Evolutionary conservation across 2,888 invertebrate genomes (phyloP).

Genomic region (Callyntrura sp.): DNA sequence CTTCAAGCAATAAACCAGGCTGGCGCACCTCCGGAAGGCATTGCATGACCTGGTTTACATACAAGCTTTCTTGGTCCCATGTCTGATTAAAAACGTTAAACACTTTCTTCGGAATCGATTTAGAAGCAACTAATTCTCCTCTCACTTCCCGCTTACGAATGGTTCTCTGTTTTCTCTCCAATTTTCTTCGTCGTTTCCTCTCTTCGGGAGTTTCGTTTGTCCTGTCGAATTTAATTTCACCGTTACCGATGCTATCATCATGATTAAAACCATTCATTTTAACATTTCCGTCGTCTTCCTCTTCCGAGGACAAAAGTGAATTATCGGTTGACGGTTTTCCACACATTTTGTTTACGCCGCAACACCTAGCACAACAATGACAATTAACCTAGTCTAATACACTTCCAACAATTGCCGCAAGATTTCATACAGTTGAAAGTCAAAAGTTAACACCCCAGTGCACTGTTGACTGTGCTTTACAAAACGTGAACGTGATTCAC

Average conservation of each 20-base stretch:
- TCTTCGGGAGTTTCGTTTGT: constrained; percentile 70
- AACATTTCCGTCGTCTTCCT: constrained; percentile 9
- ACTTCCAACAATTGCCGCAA: too few relatives aligned
- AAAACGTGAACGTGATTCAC: too few relatives aligned
- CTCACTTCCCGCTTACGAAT: not conserved
- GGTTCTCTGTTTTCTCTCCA: constrained; percentile 49
- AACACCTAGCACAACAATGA: too few relatives aligned
- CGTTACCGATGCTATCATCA: not conserved
- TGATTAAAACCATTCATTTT: not conserved
- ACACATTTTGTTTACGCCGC: constrained; percentile 56
- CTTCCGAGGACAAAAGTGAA: constrained; percentile 18
- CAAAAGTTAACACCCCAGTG: too few relatives aligned
- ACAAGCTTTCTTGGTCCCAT: constrained; percentile 65
- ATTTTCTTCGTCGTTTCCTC: constrained; percentile 54
- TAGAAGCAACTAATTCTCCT: not conserved
- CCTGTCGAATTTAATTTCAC: not conserved
- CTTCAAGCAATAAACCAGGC: constrained; percentile 60
- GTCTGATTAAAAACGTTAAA: constrained; percentile 47
- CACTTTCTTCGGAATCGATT: constrained; percentile 35
- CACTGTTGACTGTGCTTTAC: too few relatives aligned
- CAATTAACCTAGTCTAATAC: too few relatives aligned
- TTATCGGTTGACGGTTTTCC: constrained; percentile 29
- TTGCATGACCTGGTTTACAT: constrained; percentile 60
- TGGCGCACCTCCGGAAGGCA: constrained; percentile 74
- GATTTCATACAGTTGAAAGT: too few relatives aligned